Evolutionary conservation across 2,113 vertebrate species (phyloP), one percentile per base, ranked within the genome.

Genomic region (Ptyas mucosa): DNA sequence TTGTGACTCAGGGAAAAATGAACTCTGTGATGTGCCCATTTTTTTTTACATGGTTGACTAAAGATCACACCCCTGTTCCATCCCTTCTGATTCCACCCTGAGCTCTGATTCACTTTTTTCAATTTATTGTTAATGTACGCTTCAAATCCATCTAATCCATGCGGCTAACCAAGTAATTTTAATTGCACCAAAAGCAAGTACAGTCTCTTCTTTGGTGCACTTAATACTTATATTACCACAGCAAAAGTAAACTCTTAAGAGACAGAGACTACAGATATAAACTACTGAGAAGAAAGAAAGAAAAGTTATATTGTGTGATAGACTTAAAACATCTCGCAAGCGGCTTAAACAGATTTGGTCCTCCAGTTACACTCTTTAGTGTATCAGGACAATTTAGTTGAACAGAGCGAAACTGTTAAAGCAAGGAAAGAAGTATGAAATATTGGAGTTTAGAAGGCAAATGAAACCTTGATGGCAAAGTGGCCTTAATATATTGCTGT

Each of bases 141-240:
- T 69, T 94, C 34, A 61, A 52, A 20, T 9, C 94, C 15, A 89
- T 3, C 0, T 5, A 54, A 75, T 75, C 39, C 23, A 9, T 85
- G 54, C 92, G 43, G 90, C n/a, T 75, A 55, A 29, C 90, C 94
- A 69, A 93, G 93, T 95, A 91, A 61, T 86, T 12, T 90, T 8
- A 92, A 88, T 91, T 95, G 52, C 24, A 57, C 8, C 55, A 14
- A 85, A 57, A 81, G 75, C 75, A 43, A 39, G 18, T 21, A 21
- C 7, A 39, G 75, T 81, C 75, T 39, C 34, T 39, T 81, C 18
- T 39, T 81, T 81, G 34, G 75, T 21, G 75, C 34, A 81, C 75
- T 39, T 39, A 81, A 85, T 89, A 55, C 14, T 26, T 26, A 55
- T 90, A 1, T 90, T 94, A 39, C 58, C 87, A 94, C 89, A 81